Percentiles rank a stretch among this genome's conserved stretches.
Conservation (phyloP, 2,888 invertebrate species). For the Drosophila rellima region DNA sequence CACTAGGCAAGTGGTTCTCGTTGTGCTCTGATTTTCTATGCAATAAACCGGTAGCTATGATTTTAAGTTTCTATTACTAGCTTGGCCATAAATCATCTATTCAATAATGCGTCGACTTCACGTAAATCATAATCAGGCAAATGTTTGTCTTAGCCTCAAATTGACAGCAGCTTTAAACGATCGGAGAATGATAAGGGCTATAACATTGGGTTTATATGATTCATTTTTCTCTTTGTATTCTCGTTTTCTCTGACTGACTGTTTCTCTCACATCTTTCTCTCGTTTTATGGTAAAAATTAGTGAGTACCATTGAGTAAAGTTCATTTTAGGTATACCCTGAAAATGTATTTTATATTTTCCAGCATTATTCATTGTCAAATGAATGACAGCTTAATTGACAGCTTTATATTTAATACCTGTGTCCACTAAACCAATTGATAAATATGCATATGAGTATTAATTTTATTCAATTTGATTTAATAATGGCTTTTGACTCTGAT, state of each 20-base stretch:
- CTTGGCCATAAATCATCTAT: slow-evolving; percentile 65
- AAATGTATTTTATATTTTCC: too few relatives aligned
- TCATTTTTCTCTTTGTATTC: neutral
- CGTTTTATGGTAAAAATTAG: neutral
- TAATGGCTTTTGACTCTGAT: slow-evolving; percentile 33
- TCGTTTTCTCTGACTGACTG: neutral
- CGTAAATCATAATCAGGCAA: slow-evolving; percentile 69
- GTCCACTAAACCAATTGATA: slow-evolving; percentile 21
- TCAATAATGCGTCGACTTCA: slow-evolving; percentile 49
- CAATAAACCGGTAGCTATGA: slow-evolving; percentile 60
- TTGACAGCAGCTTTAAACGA: slow-evolving; percentile 40
- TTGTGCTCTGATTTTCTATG: slow-evolving; percentile 55
- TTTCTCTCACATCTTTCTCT: neutral
- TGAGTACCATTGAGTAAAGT: neutral
- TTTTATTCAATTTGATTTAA: slow-evolving; percentile 54
- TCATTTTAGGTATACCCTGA: neutral
- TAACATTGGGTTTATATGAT: neutral
- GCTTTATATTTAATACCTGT: slow-evolving; percentile 6
- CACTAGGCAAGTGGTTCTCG: slow-evolving; percentile 20
- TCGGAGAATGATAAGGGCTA: neutral
- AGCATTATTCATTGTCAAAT: neutral
- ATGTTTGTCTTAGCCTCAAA: slow-evolving; percentile 44
- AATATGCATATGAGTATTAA: slow-evolving; percentile 30
- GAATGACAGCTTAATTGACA: slow-evolving; percentile 8
- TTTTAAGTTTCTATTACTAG: slow-evolving; percentile 62